phyloP scores from a whole-genome alignment of 2,888 invertebrate species.

The Drosophila percnosoma region DNA sequence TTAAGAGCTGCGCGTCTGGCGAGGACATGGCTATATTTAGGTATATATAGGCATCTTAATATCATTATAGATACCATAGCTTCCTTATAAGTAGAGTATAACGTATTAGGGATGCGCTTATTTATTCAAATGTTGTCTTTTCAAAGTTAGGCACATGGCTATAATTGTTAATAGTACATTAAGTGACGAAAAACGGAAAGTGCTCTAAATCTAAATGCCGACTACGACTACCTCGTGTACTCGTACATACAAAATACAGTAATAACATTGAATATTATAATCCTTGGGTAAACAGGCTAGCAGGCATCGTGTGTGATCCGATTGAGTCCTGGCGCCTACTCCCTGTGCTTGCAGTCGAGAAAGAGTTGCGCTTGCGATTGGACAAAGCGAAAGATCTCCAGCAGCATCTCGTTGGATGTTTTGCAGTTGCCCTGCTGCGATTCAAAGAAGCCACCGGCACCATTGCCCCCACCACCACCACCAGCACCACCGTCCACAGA shows the following conservation, averaged over 20 bases:
- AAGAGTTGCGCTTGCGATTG: constrained; percentile 81
- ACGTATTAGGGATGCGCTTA: constrained; percentile 62
- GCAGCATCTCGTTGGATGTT: constrained; percentile 82
- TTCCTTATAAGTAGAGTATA: not conserved
- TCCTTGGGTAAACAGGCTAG: constrained; percentile 22
- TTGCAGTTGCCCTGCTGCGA: constrained; percentile 79
- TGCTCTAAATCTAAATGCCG: constrained; percentile 82
- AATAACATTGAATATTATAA: constrained; percentile 36
- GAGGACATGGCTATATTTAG: not conserved
- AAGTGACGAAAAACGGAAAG: constrained; percentile 55
- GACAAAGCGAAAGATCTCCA: constrained; percentile 83
- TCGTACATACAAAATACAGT: constrained; percentile 51
- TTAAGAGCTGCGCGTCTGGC: not conserved
- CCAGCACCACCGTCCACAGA: constrained; percentile 57
- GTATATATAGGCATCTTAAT: not conserved
- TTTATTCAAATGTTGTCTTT: constrained; percentile 53
- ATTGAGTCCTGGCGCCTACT: constrained; percentile 53
- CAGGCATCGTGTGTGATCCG: constrained; percentile 11
- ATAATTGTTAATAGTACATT: constrained; percentile 19
- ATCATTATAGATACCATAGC: not conserved
- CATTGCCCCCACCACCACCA: constrained; percentile 39
- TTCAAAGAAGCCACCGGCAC: constrained; percentile 72
- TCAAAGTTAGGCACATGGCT: constrained; percentile 30
- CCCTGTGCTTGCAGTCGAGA: constrained; percentile 82
- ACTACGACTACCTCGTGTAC: constrained; percentile 82